These are phyloP conservation scores for Diogma glabrata DNA, from an alignment of 2,888 invertebrate species.

Conservation along the genomic window DNA sequence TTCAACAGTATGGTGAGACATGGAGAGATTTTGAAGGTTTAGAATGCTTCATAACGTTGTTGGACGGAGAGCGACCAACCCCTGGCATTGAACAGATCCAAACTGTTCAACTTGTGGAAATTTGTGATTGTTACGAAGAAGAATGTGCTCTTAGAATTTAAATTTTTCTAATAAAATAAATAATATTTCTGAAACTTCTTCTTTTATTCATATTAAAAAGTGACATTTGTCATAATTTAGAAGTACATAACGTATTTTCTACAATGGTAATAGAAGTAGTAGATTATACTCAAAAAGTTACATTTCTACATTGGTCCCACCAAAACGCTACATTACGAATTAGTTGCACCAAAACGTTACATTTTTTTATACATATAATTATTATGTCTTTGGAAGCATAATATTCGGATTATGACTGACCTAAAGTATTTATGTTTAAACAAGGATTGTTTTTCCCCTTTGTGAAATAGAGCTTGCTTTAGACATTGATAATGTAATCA, in stretches of 20 bases:
- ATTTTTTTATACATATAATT: neutral
- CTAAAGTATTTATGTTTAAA: neutral
- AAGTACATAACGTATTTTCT: too few relatives aligned
- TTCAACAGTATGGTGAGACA: neutral
- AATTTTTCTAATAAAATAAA: neutral
- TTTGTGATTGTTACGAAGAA: neutral
- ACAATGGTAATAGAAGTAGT: too few relatives aligned
- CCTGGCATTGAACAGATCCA: too few relatives aligned
- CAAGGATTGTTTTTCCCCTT: neutral
- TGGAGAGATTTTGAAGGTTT: constrained; percentile 1
- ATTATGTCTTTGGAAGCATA: neutral
- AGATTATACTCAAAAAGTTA: neutral
- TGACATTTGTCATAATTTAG: neutral
- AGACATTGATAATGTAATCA: neutral
- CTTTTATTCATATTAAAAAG: neutral
- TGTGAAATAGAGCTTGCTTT: neutral
- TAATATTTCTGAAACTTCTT: neutral
- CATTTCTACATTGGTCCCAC: neutral
- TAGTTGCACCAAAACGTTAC: constrained; percentile 1
- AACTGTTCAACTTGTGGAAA: neutral
- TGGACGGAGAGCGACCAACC: neutral
- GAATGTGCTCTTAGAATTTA: neutral
- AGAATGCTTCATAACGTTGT: neutral
- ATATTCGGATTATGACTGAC: neutral
- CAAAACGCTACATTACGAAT: constrained; percentile 1